Evolutionary conservation across 2,888 invertebrate species (phyloP).

Genomic region (Polyommatus iphigenia): DNA sequence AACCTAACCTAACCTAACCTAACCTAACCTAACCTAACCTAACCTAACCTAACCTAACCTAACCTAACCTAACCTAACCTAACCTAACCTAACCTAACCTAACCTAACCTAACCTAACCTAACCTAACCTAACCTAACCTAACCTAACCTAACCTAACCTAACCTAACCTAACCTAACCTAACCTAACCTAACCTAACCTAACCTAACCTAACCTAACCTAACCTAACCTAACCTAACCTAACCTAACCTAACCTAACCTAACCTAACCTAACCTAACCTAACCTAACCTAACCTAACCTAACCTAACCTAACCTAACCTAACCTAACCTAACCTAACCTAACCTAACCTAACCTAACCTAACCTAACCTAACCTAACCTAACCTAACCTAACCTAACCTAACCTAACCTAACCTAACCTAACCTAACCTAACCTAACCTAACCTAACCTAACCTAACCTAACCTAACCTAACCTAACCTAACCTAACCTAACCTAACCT

Average conservation of each 20-base stretch:
- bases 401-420: conserved; percentile 40
- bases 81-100: conserved; percentile 38
- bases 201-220: conserved; percentile 34
- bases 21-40: too few relatives aligned
- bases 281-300: conserved; percentile 20
- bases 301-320: conserved; percentile 31
- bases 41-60: conserved; percentile 35
- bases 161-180: conserved; percentile 37
- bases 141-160: conserved; percentile 37
- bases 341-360: conserved; percentile 36
- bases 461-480: conserved; percentile 40
- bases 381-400: conserved; percentile 40
- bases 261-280: conserved; percentile 20
- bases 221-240: conserved; percentile 20
- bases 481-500: conserved; percentile 41
- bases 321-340: conserved; percentile 33
- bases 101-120: conserved; percentile 37
- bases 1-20: too few relatives aligned
- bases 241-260: conserved; percentile 15
- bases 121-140: conserved; percentile 37
- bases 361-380: conserved; percentile 35
- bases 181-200: conserved; percentile 37
- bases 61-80: conserved; percentile 37
- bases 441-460: conserved; percentile 39
- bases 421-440: conserved; percentile 34